phyloP scores from a whole-genome alignment of 2,797 vertebrate species.

The Uromys caudimaculatus region DNA sequence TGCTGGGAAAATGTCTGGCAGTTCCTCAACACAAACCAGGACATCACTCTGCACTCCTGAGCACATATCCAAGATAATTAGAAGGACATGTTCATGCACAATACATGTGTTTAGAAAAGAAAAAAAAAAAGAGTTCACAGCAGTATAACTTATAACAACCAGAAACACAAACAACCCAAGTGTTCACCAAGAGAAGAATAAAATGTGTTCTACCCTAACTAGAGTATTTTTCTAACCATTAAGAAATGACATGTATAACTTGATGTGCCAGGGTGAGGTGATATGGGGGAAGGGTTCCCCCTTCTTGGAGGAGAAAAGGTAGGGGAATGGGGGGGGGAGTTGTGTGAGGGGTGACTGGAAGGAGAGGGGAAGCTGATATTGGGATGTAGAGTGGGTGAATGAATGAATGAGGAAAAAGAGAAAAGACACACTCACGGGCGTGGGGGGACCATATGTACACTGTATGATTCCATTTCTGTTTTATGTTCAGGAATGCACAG shows the following conservation, averaged over 20 bases:
- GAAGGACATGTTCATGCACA: slow-evolving; percentile 1
- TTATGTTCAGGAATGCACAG: background rate
- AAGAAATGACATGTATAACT: background rate
- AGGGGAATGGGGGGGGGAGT: background rate
- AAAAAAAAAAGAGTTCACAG: background rate
- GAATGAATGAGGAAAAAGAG: background rate
- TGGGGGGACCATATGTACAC: background rate
- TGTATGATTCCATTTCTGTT: background rate
- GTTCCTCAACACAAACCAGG: background rate
- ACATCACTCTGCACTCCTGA: background rate
- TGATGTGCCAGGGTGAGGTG: background rate
- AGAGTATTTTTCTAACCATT: background rate
- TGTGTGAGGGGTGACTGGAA: background rate
- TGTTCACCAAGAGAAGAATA: background rate
- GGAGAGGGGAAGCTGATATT: background rate
- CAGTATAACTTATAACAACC: background rate
- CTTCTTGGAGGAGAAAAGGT: background rate
- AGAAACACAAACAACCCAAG: slow-evolving; percentile 39
- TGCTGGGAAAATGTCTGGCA: background rate
- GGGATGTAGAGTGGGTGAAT: background rate
- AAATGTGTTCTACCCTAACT: background rate
- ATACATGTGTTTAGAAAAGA: background rate
- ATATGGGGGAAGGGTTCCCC: background rate
- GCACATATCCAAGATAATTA: background rate
- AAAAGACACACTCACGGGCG: background rate